Evolutionary conservation across 2,797 vertebrate genomes (phyloP), one percentile per base, ranked within the genome.

Genomic region (Gymnothorax reevesii): DNA sequence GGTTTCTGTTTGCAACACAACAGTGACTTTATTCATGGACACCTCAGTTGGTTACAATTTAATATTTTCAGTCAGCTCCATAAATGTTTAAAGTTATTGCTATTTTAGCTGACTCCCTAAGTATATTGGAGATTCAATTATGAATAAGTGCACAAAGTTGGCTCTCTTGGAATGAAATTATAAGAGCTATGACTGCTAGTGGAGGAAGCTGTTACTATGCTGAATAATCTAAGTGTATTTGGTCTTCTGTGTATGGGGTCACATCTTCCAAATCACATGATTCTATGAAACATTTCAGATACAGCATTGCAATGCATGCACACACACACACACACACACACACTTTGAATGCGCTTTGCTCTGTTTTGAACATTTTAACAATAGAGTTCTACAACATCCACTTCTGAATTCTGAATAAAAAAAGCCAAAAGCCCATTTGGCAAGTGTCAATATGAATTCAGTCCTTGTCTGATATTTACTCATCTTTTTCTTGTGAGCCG

Each of bases 401-500:
- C 33, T 42, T 42, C 33, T 42, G 33, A 42, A 42, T 42, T 42
- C 33, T 42, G 33, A 42, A 42, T 42, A 42, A 42, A 42, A 42
- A 42, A 42, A 2, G 1, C 33, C 1, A 42, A 42, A 42, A 42
- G 33, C 33, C 33, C 33, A 42, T 42, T 42, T 42, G 1, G 2
- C 33, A 42, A 42, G 33, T 42, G 33, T 42, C 33, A 42, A 42
- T 22, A 22, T 64, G 62, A 64, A 64, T 22, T 13, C 62, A 64
- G 62, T 64, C 62, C 62, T 0, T 64, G 3, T 60, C 4, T 60
- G 10, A 64, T 20, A 64, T 64, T 22, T n/a, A n/a, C 90, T 91
- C 87, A 89, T 91, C 85, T 84, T 87, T 92, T 91, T 93, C 91
- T 90, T 87, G 84, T 62, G 87, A 83, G 8, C 15, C 2, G 77